A percentile compares a stretch with the other conserved stretches of the same genome.
Conservation (phyloP, 1,140 invertebrate genomes). For the Drosophila fuyamai region DNA sequence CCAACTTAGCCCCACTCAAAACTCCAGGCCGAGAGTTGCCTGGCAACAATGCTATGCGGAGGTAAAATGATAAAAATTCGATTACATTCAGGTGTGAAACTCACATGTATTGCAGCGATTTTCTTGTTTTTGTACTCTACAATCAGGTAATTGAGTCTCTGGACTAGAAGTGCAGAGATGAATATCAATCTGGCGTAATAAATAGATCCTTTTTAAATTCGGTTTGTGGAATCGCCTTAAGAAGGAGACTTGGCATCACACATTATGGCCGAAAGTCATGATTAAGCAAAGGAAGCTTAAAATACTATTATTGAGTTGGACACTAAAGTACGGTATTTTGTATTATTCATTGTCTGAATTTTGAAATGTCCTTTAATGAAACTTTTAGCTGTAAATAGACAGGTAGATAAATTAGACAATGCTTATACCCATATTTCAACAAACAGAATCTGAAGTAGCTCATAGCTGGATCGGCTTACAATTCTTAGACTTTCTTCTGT, state of each 20-base stretch:
- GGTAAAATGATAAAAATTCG: conserved; percentile 82
- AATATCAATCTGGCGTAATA: conserved; percentile 29
- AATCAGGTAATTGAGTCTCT: conserved; percentile 45
- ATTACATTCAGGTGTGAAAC: conserved; percentile 83
- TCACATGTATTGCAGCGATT: conserved; percentile 75
- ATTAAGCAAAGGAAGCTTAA: not conserved
- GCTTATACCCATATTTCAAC: too few species aligned
- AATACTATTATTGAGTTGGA: too few species aligned
- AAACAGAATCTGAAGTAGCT: conserved; percentile 48
- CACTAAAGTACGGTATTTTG: too few species aligned
- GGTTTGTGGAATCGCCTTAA: not conserved
- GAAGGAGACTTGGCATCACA: not conserved
- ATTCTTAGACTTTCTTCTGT: conserved; percentile 46
- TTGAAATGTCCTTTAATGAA: too few species aligned
- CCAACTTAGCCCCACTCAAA: conserved; percentile 22
- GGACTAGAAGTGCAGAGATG: conserved; percentile 4
- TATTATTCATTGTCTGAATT: too few species aligned
- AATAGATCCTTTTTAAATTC: conserved; percentile 2
- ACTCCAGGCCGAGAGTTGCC: conserved; percentile 24
- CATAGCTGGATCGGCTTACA: conserved; percentile 64
- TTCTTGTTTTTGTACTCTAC: conserved; percentile 72
- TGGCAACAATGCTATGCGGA: conserved; percentile 81
- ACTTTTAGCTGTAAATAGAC: too few species aligned
- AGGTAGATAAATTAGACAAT: too few species aligned
- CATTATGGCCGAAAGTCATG: not conserved